Conservation (phyloP, 1,140 invertebrate genomes). For the Drosophila simulans region DNA sequence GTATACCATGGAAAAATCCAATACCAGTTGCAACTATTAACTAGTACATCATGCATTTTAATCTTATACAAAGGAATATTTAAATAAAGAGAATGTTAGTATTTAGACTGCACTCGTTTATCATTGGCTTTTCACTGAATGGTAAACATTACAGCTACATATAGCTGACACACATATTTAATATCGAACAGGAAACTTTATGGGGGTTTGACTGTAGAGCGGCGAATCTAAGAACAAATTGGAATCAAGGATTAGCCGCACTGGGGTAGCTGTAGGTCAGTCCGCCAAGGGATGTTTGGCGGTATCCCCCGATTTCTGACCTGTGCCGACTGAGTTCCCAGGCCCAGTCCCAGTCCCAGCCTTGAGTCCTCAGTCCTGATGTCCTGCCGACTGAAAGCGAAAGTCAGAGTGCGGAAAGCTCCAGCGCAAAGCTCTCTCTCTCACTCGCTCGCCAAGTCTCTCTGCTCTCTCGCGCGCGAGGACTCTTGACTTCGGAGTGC, state of each 20-base stretch:
- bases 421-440: conserved; percentile 13
- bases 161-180: no score
- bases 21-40: conserved; percentile 76
- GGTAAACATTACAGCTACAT: no score
- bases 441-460: no score
- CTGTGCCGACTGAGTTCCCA: background rate
- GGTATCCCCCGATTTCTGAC: background rate
- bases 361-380: background rate
- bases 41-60: conserved; percentile 75
- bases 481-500: conserved; percentile 54
- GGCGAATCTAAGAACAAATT: background rate
- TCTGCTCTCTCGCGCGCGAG: background rate
- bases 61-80: conserved; percentile 76
- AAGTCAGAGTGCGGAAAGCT: conserved; percentile 43
- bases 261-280: background rate
- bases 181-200: background rate
- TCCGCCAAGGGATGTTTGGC: background rate
- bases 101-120: conserved; percentile 38
- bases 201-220: background rate
- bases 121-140: no score
- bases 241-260: background rate
- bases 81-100: conserved; percentile 78
- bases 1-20: conserved; percentile 73
- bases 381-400: conserved; percentile 52
- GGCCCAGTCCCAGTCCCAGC: background rate